phyloP scores from a whole-genome alignment of 1,140 invertebrate genomes.

The Pseudomyrmex concolor region DNA sequence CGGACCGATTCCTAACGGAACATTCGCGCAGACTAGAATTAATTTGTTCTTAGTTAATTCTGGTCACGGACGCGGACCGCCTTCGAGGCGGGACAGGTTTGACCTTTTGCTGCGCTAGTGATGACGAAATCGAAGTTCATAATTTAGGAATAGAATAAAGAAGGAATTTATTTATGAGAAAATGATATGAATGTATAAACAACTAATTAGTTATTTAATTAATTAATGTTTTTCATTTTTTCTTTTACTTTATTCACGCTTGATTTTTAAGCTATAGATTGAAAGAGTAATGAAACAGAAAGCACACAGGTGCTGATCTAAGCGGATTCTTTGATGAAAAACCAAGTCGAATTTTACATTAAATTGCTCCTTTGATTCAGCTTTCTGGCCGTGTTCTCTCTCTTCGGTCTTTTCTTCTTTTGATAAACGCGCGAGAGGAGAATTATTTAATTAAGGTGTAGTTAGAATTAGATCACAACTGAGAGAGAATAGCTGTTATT shows the following conservation, averaged over 20 bases:
- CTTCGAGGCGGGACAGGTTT: conserved; percentile 26
- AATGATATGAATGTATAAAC: neutral
- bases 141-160: neutral
- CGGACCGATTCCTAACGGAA: conserved; percentile 45
- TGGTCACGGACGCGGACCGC: conserved; percentile 59
- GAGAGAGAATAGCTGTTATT: conserved; percentile 40
- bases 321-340: neutral
- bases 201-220: neutral
- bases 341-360: neutral
- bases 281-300: neutral
- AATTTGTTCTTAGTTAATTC: conserved; percentile 70
- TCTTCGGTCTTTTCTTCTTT: neutral
- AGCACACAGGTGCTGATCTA: neutral
- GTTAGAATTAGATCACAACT: conserved; percentile 25
- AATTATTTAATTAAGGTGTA: conserved; percentile 50
- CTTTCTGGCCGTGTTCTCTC: neutral
- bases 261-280: neutral
- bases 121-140: conserved; percentile 17
- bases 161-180: neutral
- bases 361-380: neutral
- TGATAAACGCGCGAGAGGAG: neutral
- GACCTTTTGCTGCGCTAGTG: neutral
- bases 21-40: conserved; percentile 59
- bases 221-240: neutral
- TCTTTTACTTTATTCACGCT: neutral